phyloP scores from a whole-genome alignment of 2,797 vertebrate genomes.

The Enteromius unitaeniatus region DNA sequence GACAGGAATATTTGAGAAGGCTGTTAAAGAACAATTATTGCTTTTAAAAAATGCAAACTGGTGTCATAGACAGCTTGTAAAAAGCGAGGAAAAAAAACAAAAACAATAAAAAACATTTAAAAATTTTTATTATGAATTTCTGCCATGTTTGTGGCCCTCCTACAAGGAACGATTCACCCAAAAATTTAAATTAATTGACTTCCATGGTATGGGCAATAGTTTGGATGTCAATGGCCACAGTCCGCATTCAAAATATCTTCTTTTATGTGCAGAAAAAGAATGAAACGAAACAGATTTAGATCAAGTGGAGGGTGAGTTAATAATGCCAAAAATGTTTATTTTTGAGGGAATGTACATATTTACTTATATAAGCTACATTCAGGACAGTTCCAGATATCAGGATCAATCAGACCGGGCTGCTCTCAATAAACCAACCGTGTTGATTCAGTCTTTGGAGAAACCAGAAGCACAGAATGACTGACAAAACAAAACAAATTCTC shows the following conservation, averaged over 20 bases:
- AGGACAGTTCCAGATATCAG: slow-evolving; percentile 34
- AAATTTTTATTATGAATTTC: background rate
- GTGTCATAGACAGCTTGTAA: background rate
- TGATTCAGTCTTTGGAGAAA: slow-evolving; percentile 42
- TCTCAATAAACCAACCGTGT: slow-evolving; percentile 19
- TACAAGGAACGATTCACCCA: background rate
- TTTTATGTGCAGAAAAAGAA: background rate
- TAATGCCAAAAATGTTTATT: background rate
- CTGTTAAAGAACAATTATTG: background rate
- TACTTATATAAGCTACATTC: slow-evolving; percentile 15
- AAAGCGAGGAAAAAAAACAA: slow-evolving; percentile 4
- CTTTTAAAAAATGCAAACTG: background rate
- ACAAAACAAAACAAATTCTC: background rate
- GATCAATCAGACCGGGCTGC: slow-evolving; percentile 37
- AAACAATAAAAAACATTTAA: background rate
- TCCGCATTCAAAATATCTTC: background rate
- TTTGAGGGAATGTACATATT: background rate
- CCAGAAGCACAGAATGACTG: background rate
- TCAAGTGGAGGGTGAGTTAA: background rate
- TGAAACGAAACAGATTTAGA: background rate
- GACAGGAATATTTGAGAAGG: background rate
- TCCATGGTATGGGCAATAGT: background rate
- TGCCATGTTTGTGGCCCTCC: background rate
- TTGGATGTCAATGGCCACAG: background rate
- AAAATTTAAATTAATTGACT: background rate